These are phyloP conservation scores for Xenopus laevis DNA, from an alignment of 2,113 vertebrate species.

Conservation along the genomic window DNA sequence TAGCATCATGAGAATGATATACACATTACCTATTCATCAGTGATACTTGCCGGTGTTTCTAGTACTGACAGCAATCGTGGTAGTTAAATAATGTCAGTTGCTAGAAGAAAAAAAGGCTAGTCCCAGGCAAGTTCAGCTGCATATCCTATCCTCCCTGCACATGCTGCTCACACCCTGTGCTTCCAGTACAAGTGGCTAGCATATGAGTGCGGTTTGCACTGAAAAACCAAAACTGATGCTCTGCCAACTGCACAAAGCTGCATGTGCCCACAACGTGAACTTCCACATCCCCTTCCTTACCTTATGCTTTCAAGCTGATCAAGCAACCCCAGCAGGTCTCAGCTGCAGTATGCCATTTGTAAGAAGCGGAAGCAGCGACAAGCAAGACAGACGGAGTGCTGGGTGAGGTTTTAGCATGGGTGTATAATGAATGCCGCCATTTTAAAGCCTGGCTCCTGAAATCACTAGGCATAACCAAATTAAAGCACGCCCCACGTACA, in stretches of 20 bases:
- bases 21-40: too few species aligned
- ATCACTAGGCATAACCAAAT: constrained; percentile 59
- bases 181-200: background rate
- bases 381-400: constrained; percentile 47
- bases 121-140: background rate
- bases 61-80: too few species aligned
- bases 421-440: constrained; percentile 58
- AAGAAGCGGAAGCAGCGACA: constrained; percentile 52
- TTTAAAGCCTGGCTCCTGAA: constrained; percentile 58
- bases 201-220: background rate
- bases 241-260: background rate
- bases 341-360: constrained; percentile 56
- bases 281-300: constrained; percentile 48
- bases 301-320: constrained; percentile 45
- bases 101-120: background rate
- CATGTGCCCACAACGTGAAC: background rate
- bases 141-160: background rate
- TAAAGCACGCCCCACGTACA: constrained; percentile 55
- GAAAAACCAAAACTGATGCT: background rate
- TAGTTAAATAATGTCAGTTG: too few species aligned
- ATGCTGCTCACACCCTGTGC: background rate
- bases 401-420: constrained; percentile 55
- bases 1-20: too few species aligned
- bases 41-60: too few species aligned
- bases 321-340: constrained; percentile 45